Evolutionary conservation across 2,113 vertebrate genomes (phyloP), one percentile per base, ranked within the genome.

Genomic region (Aldabrachelys gigantea): DNA sequence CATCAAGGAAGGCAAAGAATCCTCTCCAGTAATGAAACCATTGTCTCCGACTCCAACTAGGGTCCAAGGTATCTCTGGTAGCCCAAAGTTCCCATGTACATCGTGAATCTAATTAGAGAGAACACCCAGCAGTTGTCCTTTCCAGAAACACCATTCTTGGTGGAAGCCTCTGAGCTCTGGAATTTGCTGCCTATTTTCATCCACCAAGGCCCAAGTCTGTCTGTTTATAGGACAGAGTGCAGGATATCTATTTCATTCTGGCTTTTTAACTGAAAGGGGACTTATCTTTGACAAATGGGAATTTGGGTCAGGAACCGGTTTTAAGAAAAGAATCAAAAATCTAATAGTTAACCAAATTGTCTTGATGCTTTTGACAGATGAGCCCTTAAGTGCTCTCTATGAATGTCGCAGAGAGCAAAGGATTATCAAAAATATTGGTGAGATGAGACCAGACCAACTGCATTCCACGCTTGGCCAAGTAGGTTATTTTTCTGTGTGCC

Each of bases 171-270:
- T 78, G n/a, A 14, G 47, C 57, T 81, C 83, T 75, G 80, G 52
- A 92, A 87, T 41, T 65, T 10, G n/a, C 0, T 80, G 91, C 56
- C 92, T 24, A 6, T 85, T 85, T 54, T 41, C 62, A 96, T 85
- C 83, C 79, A 78, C 92, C 13, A 5, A 91, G 92, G 80, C 85
- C 82, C 17, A 57, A 2, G 88, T 93, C 83, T 85, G 87, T 80
- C 97, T 95, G 94, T 97, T 97, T 94, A 96, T 96, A 89, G 88
- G 84, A 88, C 91, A 94, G 80, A 53, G 0, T 8, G 78, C 41
- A 80, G 88, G 97, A 91, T 96, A 97, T 98, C 96, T 97, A 96
- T 50, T 97, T 80, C n/a, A 1, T 56, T 87, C 87, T 97, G 97
- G 95, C 95, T 97, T 91, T 94, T 89, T 2, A 47, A 35, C 94